Evolutionary conservation across 2,888 invertebrate genomes (phyloP), one percentile per base, ranked within the genome.

Genomic region (Carabus problematicus): DNA sequence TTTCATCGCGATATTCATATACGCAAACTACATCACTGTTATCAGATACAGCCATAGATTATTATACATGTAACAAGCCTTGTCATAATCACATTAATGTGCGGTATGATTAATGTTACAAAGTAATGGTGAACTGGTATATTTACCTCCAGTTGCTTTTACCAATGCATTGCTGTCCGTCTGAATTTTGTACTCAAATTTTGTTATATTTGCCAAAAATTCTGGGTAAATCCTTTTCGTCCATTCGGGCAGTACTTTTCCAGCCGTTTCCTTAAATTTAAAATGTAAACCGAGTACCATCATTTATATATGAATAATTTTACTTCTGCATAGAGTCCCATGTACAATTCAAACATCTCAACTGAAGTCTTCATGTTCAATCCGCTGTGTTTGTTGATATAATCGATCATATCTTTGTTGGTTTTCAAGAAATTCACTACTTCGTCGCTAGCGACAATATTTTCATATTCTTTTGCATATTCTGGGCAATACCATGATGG

Each of bases 311-410:
- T 11, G 16, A 11, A 47, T 47, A 47, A 14, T 9, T 12, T 59
- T 52, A 68, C 60, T 47, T 68, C 60, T 18, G 60, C 42, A 68
- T 61, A 61, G 9, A 68, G 16, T 18, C 61, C 52, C 43, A 60
- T 61, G 42, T 68, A 61, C 61, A 68, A 54, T 11, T 8, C 3
- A n/a, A 54, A 29, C 29, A 68, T 11, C 29, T 68, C 16, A 1
- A 55, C 7, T 9, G 19, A 19, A 43, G 41, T 9, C 6, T 41
- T 68, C 8, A 55, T 45, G 29, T 52, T 18, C 43, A 54, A 16
- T 43, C 61, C 61, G 14, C 54, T 41, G 40, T 59, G 42, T 16
- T 47, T 14, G 49, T 66, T 60, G 14, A 68, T 68, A 29, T 61
- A 43, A 16, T 61, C 54, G 14, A 68, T 68, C 41, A 41, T 55